Conservation (phyloP, 2,797 vertebrate genomes). For the Dromococcyx pavoninus region DNA sequence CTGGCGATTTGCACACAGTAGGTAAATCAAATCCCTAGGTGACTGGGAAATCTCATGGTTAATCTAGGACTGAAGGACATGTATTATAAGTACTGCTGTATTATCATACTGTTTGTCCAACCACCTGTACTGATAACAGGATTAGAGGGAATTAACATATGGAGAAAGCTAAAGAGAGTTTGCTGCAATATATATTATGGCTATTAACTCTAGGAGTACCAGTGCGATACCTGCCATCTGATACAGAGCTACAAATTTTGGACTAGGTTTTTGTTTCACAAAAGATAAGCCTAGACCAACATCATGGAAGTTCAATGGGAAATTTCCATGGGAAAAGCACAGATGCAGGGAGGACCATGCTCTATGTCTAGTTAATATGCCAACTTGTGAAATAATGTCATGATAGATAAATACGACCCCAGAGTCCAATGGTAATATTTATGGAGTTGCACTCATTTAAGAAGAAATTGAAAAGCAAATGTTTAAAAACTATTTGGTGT, state of each 20-base stretch:
- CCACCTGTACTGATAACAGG: constrained; percentile 63
- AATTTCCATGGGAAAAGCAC: not conserved
- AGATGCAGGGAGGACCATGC: not conserved
- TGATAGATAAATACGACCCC: not conserved
- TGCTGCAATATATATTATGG: not conserved
- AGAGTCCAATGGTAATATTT: not conserved
- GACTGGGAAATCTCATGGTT: constrained; percentile 28
- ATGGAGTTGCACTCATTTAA: not conserved
- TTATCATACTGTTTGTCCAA: constrained; percentile 64
- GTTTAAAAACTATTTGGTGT: not conserved
- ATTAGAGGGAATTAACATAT: constrained; percentile 63
- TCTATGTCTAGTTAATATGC: rapidly evolving
- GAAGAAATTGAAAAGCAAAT: not conserved
- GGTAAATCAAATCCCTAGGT: constrained; percentile 45
- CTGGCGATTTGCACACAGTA: constrained; percentile 6
- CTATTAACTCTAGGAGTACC: constrained; percentile 45
- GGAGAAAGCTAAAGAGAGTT: constrained; percentile 42
- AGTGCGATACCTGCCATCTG: not conserved
- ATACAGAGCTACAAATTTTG: not conserved
- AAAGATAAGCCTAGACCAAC: not conserved
- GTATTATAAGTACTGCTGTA: constrained; percentile 50
- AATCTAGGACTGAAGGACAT: constrained; percentile 55
- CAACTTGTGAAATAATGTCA: not conserved
- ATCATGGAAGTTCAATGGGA: not conserved
- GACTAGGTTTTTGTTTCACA: not conserved